phyloP scores from a whole-genome alignment of 2,888 invertebrate species.

The Sinohyriopsis cumingii region DNA sequence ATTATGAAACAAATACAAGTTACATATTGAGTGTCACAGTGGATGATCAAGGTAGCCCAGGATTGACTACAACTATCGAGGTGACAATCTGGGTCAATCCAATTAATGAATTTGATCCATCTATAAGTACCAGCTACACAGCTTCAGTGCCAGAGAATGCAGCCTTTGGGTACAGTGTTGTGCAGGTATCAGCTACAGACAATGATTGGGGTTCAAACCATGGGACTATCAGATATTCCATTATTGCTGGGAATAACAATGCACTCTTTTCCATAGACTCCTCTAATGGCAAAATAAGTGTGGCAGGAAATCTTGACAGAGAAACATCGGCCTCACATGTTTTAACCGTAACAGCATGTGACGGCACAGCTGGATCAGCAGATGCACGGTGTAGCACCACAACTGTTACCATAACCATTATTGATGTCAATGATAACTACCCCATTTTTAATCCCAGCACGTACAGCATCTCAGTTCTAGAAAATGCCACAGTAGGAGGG shows the following conservation, averaged over 20 bases:
- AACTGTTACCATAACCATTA: constrained; percentile 93
- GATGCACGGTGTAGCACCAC: constrained; percentile 20
- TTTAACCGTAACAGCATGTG: constrained; percentile 43
- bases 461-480: constrained; percentile 89
- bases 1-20: constrained; percentile 48
- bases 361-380: constrained; percentile 36
- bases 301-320: constrained; percentile 47
- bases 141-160: constrained; percentile 41
- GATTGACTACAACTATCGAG: constrained; percentile 19
- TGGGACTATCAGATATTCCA: constrained; percentile 45
- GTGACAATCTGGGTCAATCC: constrained; percentile 34
- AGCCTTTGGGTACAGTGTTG: constrained; percentile 19
- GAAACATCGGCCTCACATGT: constrained; percentile 49
- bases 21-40: constrained; percentile 41
- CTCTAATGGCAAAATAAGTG: constrained; percentile 46
- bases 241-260: constrained; percentile 40
- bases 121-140: constrained; percentile 4
- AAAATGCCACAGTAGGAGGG: constrained; percentile 80
- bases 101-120: constrained; percentile 48
- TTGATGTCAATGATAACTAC: constrained; percentile 94
- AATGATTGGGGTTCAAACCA: constrained; percentile 45
- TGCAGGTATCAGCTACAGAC: constrained; percentile 34
- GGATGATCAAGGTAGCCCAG: constrained; percentile 41
- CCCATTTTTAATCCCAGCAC: constrained; percentile 94
- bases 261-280: constrained; percentile 48